Conservation (phyloP, 2,888 invertebrate species). For the Xestia sexstrigata region DNA sequence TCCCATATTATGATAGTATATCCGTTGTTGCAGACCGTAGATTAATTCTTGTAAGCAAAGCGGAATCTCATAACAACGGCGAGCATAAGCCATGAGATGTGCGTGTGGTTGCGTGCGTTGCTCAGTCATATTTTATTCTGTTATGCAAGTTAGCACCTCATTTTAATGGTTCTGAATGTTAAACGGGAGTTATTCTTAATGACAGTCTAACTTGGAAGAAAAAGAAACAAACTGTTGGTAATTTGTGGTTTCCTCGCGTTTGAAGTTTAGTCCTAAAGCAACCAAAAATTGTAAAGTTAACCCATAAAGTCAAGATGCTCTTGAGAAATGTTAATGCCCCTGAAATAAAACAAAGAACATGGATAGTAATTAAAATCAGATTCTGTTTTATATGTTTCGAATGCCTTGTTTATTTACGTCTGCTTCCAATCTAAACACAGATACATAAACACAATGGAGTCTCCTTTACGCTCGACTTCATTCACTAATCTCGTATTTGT, state of each 20-base stretch:
- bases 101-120: constrained; percentile 22
- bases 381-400: constrained; percentile 32
- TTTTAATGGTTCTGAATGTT: constrained; percentile 36
- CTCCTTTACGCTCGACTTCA: constrained; percentile 43
- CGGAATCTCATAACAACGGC: constrained; percentile 7
- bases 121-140: constrained; percentile 13
- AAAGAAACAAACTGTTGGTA: constrained; percentile 17
- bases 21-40: neutral
- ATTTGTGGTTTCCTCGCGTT: constrained; percentile 32
- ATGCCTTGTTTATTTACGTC: constrained; percentile 36
- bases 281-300: constrained; percentile 9
- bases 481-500: constrained; percentile 34
- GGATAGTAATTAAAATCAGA: constrained; percentile 14
- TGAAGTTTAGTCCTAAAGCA: constrained; percentile 14
- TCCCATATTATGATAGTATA: neutral
- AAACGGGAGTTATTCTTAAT: constrained; percentile 14
- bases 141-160: constrained; percentile 40
- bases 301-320: constrained; percentile 18
- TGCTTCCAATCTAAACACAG: constrained; percentile 10
- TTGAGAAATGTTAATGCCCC: constrained; percentile 26
- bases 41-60: constrained; percentile 3
- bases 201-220: constrained; percentile 11
- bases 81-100: constrained; percentile 6
- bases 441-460: constrained; percentile 20
- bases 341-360: constrained; percentile 29